These are phyloP conservation scores for Polypedilum vanderplanki DNA, from an alignment of 1,140 invertebrate species.

Conservation along the genomic window DNA sequence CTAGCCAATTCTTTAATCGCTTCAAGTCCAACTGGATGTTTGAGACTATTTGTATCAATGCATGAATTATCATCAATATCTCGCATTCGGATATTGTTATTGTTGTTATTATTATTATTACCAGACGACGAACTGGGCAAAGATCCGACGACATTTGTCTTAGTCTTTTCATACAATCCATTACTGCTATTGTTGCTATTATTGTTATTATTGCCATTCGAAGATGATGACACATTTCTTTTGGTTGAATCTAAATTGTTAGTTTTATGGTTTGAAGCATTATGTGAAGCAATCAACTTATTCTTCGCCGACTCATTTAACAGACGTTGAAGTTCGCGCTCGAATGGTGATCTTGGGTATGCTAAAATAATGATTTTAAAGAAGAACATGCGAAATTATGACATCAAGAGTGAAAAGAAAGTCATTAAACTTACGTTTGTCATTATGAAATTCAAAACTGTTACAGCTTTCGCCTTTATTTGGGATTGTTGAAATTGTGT, in stretches of 20 bases:
- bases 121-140: slow-evolving; percentile 14
- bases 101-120: slow-evolving; percentile 23
- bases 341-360: slow-evolving; percentile 51
- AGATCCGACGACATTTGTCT: background rate
- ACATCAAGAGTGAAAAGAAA: background rate
- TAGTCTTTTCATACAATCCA: slow-evolving; percentile 31
- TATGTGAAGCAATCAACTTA: background rate
- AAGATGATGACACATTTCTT: slow-evolving; percentile 29
- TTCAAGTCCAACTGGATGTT: slow-evolving; percentile 43
- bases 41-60: slow-evolving; percentile 30
- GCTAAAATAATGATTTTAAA: slow-evolving; percentile 16
- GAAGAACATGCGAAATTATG: background rate
- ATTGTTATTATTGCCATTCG: slow-evolving; percentile 39
- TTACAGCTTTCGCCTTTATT: slow-evolving; percentile 54
- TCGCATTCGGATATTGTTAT: slow-evolving; percentile 9
- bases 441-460: slow-evolving; percentile 51
- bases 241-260: slow-evolving; percentile 19
- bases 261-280: background rate
- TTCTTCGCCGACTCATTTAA: slow-evolving; percentile 52
- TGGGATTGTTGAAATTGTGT: slow-evolving; percentile 45
- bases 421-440: slow-evolving; percentile 22
- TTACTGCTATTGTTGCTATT: slow-evolving; percentile 36
- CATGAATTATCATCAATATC: background rate
- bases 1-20: slow-evolving; percentile 44
- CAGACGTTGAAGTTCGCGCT: slow-evolving; percentile 65